Evolutionary conservation across 1,140 invertebrate genomes (phyloP), one percentile per base, ranked within the genome.

Genomic region (Zeugodacus cucurbitae): DNA sequence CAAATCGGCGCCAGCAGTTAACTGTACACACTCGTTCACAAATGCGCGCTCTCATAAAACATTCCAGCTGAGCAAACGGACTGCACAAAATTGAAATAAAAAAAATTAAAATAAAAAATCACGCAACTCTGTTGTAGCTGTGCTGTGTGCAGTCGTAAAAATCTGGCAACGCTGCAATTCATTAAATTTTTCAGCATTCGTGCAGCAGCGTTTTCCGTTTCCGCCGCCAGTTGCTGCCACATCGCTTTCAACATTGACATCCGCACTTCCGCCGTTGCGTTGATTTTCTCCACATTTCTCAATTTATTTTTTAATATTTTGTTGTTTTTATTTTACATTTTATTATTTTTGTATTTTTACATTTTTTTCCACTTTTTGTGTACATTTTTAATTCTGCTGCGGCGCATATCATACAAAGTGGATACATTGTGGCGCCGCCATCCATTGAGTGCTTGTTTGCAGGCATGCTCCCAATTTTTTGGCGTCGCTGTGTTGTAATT

Each of bases 181-280:
- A 82, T 48, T 82, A 82, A 44, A 82, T 82, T 82, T 70, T 82
- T 82, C 74, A 82, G 74, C 34, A 82, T n/a, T 29, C n/a, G 22
- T 10, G 7, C 41, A 3, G 74, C 41, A 82, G 22, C 74, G 44
- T 82, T 48, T 48, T 48, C 44, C 44, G 37, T 26, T 82, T 82
- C 74, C 74, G 74, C 70, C 41, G 20, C 41, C 74, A 82, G 37
- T 82, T 82, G 74, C n/a, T 82, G 74, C n/a, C 34, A 41, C 41
- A 82, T 82, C 74, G 74, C 41, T 82, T 82, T 82, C 74, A 82
- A 82, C 74, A 82, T 44, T 48, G 74, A 82, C 74, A 82, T 82
- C 74, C 74, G 74, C 74, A 82, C 74, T 54, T 82, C 74, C 74
- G 74, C 22, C 11, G 41, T 14, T 44, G 74, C 74, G 74, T 11